Base-by-base conservation (phyloP, 1,140 invertebrate genomes). In the Eciton burchellii region DNA sequence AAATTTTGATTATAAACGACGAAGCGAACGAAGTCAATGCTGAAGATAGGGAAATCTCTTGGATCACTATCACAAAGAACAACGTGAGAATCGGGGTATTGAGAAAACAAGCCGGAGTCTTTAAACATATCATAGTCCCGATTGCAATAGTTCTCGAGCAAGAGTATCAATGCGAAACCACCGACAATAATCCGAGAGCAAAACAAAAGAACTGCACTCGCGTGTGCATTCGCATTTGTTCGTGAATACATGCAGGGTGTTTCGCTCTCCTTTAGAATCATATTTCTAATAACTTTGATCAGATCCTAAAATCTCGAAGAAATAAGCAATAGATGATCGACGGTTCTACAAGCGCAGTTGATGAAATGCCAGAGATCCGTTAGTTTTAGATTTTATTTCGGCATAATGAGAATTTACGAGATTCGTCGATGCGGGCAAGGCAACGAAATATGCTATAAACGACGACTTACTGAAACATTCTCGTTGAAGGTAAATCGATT, bases 111-210 rank as follows among this genome's bases (percentile, higher is more conserved):
- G 43, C 29, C 14, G 73, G 29, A 29, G 47, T 29, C 29, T 76
- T 76, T 76, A 76, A 76, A 65, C 73, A 76, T 76, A 59, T 63
- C 59, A 19, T 14, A 52, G 73, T 65, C 0, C 45, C 49, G 59
- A 60, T 76, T 59, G 47, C 47, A 35, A n/a, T 52, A 35, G 19
- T 57, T 76, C 73, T 76, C 59, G 73, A 76, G 45, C 45, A 65
- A 59, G 60, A 29, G 65, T 59, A 76, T 76, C 73, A 76, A 76
- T 65, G 59, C 60, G 73, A 76, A 76, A 76, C 73, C 73, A 76
- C 73, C 73, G 73, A 76, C 73, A 59, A 76, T 76, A 59, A 76
- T 76, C 73, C 73, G 73, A 76, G 47, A 76, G 59, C 43, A 19
- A 43, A 76, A 43, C 73, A 29, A 76, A 76, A 29, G 59, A 45